Conservation (phyloP, 2,113 vertebrate species). For the Petrocephalus microphthalmus region DNA sequence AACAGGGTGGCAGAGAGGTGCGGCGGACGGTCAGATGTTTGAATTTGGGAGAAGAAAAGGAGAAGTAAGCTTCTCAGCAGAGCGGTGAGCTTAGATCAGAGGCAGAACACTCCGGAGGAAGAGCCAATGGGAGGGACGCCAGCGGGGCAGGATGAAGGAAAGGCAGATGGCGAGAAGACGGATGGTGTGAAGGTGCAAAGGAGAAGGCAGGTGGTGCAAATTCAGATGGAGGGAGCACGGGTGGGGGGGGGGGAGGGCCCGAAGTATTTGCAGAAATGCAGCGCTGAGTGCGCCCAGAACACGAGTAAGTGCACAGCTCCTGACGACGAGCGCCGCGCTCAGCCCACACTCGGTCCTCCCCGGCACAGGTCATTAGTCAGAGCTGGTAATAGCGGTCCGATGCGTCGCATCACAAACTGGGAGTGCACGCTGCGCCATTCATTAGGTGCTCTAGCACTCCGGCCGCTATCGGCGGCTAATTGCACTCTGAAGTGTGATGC, state of each 20-base stretch:
- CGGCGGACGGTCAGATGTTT: background rate
- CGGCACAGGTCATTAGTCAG: background rate
- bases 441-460: background rate
- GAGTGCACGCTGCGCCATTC: too few relatives aligned
- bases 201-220: constrained; percentile 1
- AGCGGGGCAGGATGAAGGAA: background rate
- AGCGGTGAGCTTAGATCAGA: background rate
- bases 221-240: background rate
- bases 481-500: constrained; percentile 9
- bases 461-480: background rate
- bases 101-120: background rate
- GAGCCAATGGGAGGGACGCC: background rate
- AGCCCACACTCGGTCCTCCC: background rate
- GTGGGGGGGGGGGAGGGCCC: background rate
- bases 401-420: background rate
- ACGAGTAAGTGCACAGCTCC: background rate
- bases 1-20: background rate
- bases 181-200: background rate
- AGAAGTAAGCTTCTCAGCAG: background rate
- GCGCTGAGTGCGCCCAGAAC: background rate
- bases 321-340: background rate
- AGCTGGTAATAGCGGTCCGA: background rate
- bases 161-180: background rate
- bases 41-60: background rate
- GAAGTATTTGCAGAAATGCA: background rate